A percentile compares a stretch with the other conserved stretches of the same genome.
These are phyloP conservation scores for Alouatta palliata DNA, from an alignment of 2,113 vertebrate species.

Conservation along the genomic window DNA sequence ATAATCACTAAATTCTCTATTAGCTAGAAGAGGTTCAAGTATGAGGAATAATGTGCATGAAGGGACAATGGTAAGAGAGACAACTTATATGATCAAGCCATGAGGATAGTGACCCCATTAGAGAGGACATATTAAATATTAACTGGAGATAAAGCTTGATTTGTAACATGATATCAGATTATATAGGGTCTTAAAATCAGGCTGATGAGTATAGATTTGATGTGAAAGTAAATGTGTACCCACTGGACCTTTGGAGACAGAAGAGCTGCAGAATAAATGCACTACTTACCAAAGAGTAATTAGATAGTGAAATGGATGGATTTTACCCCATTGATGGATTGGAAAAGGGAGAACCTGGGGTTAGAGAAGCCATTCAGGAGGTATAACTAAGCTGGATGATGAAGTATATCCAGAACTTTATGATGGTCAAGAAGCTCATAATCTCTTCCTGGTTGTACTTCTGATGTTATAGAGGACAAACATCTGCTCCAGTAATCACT, in stretches of 20 bases:
- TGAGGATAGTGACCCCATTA: neutral
- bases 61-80: neutral
- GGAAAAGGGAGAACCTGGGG: neutral
- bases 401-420: neutral
- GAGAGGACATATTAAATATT: neutral
- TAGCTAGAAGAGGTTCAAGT: neutral
- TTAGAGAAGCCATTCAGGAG: neutral
- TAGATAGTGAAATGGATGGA: neutral
- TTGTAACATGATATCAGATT: neutral
- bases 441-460: neutral
- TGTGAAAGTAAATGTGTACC: neutral
- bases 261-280: neutral
- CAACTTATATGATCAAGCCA: neutral
- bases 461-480: neutral
- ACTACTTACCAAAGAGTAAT: constrained; percentile 11
- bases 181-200: neutral
- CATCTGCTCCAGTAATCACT: neutral
- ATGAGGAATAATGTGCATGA: neutral
- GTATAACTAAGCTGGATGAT: neutral
- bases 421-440: neutral
- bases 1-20: neutral
- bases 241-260: neutral
- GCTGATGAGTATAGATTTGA: neutral
- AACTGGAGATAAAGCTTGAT: neutral
- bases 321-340: neutral